These are phyloP conservation scores for Probaryconus sp. DNA, from an alignment of 1,140 invertebrate species.

Conservation along the genomic window DNA sequence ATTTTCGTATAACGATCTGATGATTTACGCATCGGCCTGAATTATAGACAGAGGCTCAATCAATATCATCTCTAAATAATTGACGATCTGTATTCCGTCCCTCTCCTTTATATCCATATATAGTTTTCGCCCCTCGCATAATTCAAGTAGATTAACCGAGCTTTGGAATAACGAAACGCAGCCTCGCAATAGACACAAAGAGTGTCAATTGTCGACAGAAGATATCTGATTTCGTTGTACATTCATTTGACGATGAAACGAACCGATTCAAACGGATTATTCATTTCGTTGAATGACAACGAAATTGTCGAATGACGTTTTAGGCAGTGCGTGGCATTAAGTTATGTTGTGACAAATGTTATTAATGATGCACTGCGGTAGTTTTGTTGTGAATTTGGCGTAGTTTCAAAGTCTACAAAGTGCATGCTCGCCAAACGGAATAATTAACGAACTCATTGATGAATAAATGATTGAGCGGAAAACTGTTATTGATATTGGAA, in stretches of 20 bases:
- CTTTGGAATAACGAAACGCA: slow-evolving; percentile 35
- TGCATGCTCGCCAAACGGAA: too few relatives aligned
- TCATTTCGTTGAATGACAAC: too few relatives aligned
- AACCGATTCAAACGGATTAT: too few relatives aligned
- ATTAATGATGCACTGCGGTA: too few relatives aligned
- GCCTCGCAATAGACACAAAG: slow-evolving; percentile 11
- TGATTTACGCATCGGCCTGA: slow-evolving; percentile 63
- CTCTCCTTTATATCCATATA: background rate
- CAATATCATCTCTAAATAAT: slow-evolving; percentile 60
- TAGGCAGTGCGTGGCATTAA: too few relatives aligned
- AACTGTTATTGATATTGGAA: too few relatives aligned
- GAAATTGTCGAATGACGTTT: too few relatives aligned
- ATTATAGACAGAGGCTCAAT: slow-evolving; percentile 56
- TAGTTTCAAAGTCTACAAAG: too few relatives aligned
- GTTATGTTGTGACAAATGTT: too few relatives aligned
- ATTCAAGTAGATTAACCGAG: slow-evolving; percentile 48
- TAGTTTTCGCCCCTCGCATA: slow-evolving; percentile 45
- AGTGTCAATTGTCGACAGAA: slow-evolving; percentile 13
- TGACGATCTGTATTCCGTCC: slow-evolving; percentile 53
- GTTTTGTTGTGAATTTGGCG: too few relatives aligned
- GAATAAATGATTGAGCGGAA: too few relatives aligned
- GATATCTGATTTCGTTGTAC: slow-evolving; percentile 37
- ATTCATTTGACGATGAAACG: slow-evolving; percentile 35
- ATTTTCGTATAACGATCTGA: slow-evolving; percentile 53
- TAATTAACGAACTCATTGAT: too few relatives aligned